Evolutionary conservation across 2,888 invertebrate species (phyloP).

Genomic region (Drosophila emarginata): DNA sequence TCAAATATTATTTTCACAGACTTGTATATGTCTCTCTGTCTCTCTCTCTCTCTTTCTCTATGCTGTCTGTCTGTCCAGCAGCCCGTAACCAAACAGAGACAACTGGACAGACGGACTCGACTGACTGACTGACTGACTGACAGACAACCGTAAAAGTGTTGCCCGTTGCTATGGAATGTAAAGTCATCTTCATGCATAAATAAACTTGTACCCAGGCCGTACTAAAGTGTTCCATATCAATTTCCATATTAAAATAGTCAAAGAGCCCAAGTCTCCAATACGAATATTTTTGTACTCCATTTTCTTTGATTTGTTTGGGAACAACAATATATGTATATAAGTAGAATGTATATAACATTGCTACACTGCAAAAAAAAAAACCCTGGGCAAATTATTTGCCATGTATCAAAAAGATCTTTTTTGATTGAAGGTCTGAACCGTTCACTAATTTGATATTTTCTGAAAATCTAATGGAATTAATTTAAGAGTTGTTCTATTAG

Average conservation of each 20-base stretch:
- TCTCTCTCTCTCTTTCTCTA: background rate
- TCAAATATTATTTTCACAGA: constrained; percentile 59
- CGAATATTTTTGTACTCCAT: constrained; percentile 15
- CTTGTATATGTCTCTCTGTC: constrained; percentile 21
- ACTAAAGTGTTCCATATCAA: constrained; percentile 64
- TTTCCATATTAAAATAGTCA: constrained; percentile 74
- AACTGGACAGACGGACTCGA: background rate
- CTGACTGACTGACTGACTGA: constrained; percentile 17
- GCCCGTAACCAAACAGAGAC: constrained; percentile 65
- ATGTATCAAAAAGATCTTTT: too few relatives aligned
- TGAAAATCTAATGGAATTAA: too few relatives aligned
- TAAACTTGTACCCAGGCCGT: constrained; percentile 47
- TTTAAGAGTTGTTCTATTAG: background rate
- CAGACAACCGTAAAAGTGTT: constrained; percentile 74
- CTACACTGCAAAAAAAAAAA: background rate
- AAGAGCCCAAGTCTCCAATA: constrained; percentile 32
- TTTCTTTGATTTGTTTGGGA: constrained; percentile 65
- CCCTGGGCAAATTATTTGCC: background rate
- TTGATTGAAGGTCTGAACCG: too few relatives aligned
- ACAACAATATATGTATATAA: constrained; percentile 8
- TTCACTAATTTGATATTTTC: too few relatives aligned
- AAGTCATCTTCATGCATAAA: constrained; percentile 77
- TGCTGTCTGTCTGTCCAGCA: constrained; percentile 49
- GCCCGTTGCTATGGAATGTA: constrained; percentile 66
- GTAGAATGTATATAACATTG: background rate